Percentiles rank a stretch among this genome's conserved stretches.
These are phyloP conservation scores for Augiades crinisus DNA, from an alignment of 2,888 invertebrate genomes.

Conservation along the genomic window DNA sequence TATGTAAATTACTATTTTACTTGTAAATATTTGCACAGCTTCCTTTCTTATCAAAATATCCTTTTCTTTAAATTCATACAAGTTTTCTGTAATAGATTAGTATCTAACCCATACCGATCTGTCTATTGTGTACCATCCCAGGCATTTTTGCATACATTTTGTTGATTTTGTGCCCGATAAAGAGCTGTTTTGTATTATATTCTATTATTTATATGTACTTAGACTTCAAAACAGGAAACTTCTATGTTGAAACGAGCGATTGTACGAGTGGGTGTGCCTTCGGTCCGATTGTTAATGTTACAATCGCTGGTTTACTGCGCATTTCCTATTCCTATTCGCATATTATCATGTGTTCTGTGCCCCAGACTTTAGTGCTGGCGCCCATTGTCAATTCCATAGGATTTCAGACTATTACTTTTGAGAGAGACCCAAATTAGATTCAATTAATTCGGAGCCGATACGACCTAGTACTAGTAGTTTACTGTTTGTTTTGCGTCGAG, in stretches of 20 bases:
- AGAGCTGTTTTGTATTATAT: too few species aligned
- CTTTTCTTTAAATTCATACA: too few species aligned
- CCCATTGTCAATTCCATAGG: not conserved
- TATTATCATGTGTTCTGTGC: conserved; percentile 38
- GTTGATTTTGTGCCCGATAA: too few species aligned
- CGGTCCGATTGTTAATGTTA: conserved; percentile 59
- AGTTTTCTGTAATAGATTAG: too few species aligned
- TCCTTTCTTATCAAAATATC: too few species aligned
- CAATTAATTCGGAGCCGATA: not conserved
- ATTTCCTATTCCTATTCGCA: conserved; percentile 45
- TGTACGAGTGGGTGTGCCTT: conserved; percentile 63
- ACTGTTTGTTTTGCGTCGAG: conserved; percentile 41
- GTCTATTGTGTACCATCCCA: too few species aligned
- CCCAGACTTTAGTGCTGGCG: conserved; percentile 1
- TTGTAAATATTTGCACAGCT: too few species aligned
- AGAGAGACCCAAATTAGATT: conserved; percentile 15
- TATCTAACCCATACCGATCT: too few species aligned
- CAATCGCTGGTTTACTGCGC: conserved; percentile 58
- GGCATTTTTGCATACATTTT: too few species aligned
- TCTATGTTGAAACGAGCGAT: conserved; percentile 56
- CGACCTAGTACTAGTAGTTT: not conserved
- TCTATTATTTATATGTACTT: conserved; percentile 17
- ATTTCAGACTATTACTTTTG: conserved; percentile 6
- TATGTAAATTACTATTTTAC: too few species aligned
- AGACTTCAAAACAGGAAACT: conserved; percentile 61